Conservation (phyloP, 2,113 vertebrate genomes). For the Zeus faber region DNA sequence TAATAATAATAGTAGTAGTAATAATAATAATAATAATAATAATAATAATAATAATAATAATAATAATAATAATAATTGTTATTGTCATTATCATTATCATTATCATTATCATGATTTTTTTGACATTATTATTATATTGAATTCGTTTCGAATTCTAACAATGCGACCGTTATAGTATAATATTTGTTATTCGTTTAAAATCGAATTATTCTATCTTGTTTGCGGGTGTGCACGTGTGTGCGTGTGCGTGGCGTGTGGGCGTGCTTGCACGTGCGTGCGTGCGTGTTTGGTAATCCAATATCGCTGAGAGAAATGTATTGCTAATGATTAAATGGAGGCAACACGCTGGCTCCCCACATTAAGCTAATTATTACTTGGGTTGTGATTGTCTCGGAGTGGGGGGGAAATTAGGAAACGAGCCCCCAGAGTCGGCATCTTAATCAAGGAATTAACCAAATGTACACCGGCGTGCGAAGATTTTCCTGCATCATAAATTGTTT, state of each 20-base stretch:
- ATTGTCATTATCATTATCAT: background rate
- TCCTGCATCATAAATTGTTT: slow-evolving; percentile 4
- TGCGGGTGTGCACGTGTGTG: background rate
- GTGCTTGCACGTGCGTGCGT: background rate
- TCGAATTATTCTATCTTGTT: background rate
- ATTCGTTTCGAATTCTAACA: background rate
- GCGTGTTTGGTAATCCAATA: slow-evolving; percentile 24
- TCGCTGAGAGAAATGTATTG: slow-evolving; percentile 56
- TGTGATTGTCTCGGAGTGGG: slow-evolving; percentile 3
- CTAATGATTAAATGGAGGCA: slow-evolving; percentile 52
- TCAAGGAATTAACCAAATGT: slow-evolving; percentile 48
- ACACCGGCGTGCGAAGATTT: slow-evolving; percentile 17
- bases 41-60: background rate
- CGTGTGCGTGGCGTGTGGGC: background rate
- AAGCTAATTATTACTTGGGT: slow-evolving; percentile 51
- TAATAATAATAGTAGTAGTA: no score
- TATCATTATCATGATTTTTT: background rate
- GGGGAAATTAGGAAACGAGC: slow-evolving; percentile 25
- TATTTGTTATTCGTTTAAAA: slow-evolving; percentile 4
- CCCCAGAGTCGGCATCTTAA: slow-evolving; percentile 33
- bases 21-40: background rate
- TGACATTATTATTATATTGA: background rate
- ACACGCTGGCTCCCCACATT: slow-evolving; percentile 44
- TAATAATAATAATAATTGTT: background rate
- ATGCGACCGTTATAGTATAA: background rate